phyloP scores from a whole-genome alignment of 2,888 invertebrate species.

The Drosophila mimica region DNA sequence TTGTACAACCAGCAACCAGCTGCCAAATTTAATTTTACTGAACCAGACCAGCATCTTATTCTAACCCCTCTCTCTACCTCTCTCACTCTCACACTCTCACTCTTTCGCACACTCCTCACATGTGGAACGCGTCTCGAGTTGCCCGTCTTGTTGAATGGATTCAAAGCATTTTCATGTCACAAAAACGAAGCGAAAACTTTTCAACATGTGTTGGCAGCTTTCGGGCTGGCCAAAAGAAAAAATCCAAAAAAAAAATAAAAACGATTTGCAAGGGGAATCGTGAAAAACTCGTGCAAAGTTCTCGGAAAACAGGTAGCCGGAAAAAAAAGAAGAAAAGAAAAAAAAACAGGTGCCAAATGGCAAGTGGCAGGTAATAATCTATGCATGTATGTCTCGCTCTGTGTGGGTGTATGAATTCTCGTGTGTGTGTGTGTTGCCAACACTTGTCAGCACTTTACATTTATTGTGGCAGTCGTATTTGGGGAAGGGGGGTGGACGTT shows the following conservation, averaged over 20 bases:
- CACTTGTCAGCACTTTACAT: constrained; percentile 80
- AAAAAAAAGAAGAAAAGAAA: constrained; percentile 18
- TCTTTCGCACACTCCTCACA: not conserved
- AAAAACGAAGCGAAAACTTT: constrained; percentile 76
- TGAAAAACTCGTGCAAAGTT: constrained; percentile 74
- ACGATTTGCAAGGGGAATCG: constrained; percentile 31
- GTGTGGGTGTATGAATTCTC: constrained; percentile 10
- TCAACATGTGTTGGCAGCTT: constrained; percentile 79
- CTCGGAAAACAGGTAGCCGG: constrained; percentile 16
- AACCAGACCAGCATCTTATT: constrained; percentile 14
- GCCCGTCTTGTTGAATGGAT: constrained; percentile 71
- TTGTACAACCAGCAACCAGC: constrained; percentile 64
- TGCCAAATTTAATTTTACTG: constrained; percentile 77
- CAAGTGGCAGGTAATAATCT: constrained; percentile 82
- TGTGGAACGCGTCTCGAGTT: constrained; percentile 30
- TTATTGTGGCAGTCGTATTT: constrained; percentile 71
- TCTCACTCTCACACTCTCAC: not conserved
- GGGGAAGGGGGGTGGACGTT: constrained; percentile 4
- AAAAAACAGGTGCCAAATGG: constrained; percentile 76
- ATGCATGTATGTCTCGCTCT: constrained; percentile 66
- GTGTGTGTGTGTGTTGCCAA: constrained; percentile 43
- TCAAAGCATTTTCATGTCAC: constrained; percentile 79
- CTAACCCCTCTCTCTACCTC: not conserved
- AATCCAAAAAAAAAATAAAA: constrained; percentile 24
- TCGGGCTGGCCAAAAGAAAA: constrained; percentile 44